Evolutionary conservation across 1,140 invertebrate genomes (phyloP), one percentile per base, ranked within the genome.

Genomic region (Forficula auricularia): DNA sequence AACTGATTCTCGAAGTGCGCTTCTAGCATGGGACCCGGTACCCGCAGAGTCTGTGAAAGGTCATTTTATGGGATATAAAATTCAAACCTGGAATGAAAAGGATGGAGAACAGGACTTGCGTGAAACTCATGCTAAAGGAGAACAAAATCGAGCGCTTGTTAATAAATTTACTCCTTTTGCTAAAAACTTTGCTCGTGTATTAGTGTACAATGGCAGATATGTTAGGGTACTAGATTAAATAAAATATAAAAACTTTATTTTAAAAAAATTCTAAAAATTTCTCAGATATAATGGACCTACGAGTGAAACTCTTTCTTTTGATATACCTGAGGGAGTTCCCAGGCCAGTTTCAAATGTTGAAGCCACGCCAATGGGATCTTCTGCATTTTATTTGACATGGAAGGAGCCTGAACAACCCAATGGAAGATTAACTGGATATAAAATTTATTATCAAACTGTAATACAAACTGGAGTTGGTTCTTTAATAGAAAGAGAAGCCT

Each of bases 41-140:
- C 56, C 74, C 1, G 57, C 71, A 0, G 75, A 83, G 36, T 78
- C 79, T 1, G 73, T 94, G 0, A 65, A 74, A 16, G 91, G 91
- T n/a, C 82, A 94, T 59, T 89, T 96, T 58, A 82, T 79, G 53
- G 91, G 91, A 9, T 97, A 96, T 59, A 92, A 92, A 65, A 87
- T 96, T 41, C 82, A 90, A 62, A 91, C 83, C 1, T 95, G 90
- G 90, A 87, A 79, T 3, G 82, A 87, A n/a, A 65, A 66, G 32
- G 82, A 82, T 35, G 74, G 77, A 27, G 75, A 79, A 53, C 73
- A 80, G 43, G 72, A 71, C 8, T 63, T 77, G 36, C 69, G 82
- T 40, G 85, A 91, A 60, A 81, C 87, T 36, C 70, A 82, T 36
- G 71, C 87, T n/a, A 75, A 74, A 52, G 72, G 73, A 1, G 77